These are phyloP conservation scores for Macaria liturata DNA, from an alignment of 2,888 invertebrate genomes.

Conservation along the genomic window DNA sequence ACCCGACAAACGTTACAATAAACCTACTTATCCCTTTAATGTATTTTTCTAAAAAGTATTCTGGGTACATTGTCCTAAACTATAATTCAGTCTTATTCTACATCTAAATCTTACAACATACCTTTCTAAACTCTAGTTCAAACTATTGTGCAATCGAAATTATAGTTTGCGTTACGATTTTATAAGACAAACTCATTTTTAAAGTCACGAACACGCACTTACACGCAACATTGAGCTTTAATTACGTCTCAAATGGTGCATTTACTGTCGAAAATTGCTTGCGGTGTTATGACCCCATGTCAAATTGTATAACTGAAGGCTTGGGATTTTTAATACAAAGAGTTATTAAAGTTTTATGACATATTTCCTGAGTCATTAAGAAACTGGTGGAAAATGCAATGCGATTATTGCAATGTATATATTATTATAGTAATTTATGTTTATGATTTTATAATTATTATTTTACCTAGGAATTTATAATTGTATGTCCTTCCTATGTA, in stretches of 20 bases:
- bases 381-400: conserved; percentile 12
- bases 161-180: conserved; percentile 19
- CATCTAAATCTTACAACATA: too few species aligned
- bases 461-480: too few species aligned
- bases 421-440: too few species aligned
- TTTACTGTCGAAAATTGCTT: conserved; percentile 18
- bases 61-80: too few species aligned
- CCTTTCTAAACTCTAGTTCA: conserved; percentile 1
- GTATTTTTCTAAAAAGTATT: too few species aligned
- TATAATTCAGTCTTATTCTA: too few species aligned
- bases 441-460: too few species aligned
- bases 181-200: conserved; percentile 25
- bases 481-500: too few species aligned
- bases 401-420: neutral
- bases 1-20: too few species aligned
- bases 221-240: conserved; percentile 23
- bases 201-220: conserved; percentile 18
- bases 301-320: conserved; percentile 20
- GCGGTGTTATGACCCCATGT: conserved; percentile 12
- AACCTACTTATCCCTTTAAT: too few species aligned
- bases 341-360: conserved; percentile 22
- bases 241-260: conserved; percentile 14
- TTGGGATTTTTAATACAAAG: conserved; percentile 32
- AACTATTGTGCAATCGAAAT: conserved; percentile 27
- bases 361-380: conserved; percentile 26